Conservation (phyloP, 1,140 invertebrate genomes). For the Diprion similis region DNA sequence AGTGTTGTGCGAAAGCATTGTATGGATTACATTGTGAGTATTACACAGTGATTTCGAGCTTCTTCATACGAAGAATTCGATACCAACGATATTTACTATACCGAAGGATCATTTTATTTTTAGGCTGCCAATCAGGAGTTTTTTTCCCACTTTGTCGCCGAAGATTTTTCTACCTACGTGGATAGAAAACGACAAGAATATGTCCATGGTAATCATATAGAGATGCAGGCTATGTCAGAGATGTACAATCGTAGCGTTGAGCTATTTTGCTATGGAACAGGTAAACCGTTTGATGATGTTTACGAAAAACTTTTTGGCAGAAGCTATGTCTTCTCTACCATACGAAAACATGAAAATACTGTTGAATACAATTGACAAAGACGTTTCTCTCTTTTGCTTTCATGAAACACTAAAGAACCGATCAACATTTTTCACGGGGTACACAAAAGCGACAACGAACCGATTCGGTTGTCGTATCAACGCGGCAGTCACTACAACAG, state of each 20-base stretch:
- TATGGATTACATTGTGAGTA: slow-evolving; percentile 91
- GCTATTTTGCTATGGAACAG: slow-evolving; percentile 87
- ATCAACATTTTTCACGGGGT: slow-evolving; percentile 90
- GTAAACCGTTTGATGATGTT: slow-evolving; percentile 57
- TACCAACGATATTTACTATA: slow-evolving; percentile 4
- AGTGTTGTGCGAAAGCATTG: slow-evolving; percentile 82
- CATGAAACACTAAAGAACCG: slow-evolving; percentile 69
- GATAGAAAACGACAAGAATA: slow-evolving; percentile 78
- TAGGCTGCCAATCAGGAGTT: slow-evolving; percentile 86
- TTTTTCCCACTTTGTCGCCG: slow-evolving; percentile 93
- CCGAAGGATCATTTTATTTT: slow-evolving; percentile 35
- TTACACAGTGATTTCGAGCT: neutral
- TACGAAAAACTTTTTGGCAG: neutral
- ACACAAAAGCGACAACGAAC: slow-evolving; percentile 78
- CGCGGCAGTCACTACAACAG: slow-evolving; percentile 91
- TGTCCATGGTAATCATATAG: slow-evolving; percentile 93
- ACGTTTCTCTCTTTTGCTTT: slow-evolving; percentile 20
- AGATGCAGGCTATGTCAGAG: slow-evolving; percentile 94
- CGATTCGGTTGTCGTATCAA: slow-evolving; percentile 91
- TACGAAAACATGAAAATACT: neutral
- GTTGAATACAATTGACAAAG: slow-evolving; percentile 24
- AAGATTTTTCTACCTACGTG: slow-evolving; percentile 89
- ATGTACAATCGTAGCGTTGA: slow-evolving; percentile 93
- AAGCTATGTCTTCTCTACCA: neutral
- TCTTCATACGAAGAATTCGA: neutral